phyloP scores from a whole-genome alignment of 2,113 vertebrate species.

The Galeopterus variegatus region DNA sequence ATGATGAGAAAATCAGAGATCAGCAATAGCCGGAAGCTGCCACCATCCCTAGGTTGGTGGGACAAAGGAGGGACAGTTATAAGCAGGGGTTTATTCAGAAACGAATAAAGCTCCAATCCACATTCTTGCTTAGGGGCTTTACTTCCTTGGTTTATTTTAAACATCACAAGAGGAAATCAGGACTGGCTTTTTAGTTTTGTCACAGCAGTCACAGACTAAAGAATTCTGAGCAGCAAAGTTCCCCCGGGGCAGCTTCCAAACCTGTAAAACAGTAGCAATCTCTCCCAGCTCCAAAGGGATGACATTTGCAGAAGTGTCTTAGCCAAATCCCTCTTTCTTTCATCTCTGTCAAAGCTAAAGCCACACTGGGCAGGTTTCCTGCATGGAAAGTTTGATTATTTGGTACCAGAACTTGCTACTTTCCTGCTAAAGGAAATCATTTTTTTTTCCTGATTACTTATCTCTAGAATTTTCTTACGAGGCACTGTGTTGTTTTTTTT shows the following conservation, averaged over 20 bases:
- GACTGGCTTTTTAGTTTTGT: constrained; percentile 40
- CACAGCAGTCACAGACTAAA: neutral
- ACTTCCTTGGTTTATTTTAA: constrained; percentile 71
- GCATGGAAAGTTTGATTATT: constrained; percentile 24
- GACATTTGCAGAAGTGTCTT: neutral
- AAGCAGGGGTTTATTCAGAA: no score
- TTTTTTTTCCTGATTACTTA: neutral
- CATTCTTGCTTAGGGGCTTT: neutral
- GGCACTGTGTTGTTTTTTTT: neutral
- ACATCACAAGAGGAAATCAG: constrained; percentile 64
- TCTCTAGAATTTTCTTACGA: constrained; percentile 41
- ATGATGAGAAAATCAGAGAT: neutral
- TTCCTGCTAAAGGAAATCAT: neutral
- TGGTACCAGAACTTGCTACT: neutral
- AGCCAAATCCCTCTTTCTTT: neutral
- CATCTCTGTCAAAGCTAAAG: constrained; percentile 47
- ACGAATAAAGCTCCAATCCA: neutral
- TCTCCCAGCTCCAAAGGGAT: neutral
- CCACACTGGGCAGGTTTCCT: neutral
- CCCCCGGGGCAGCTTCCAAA: neutral
- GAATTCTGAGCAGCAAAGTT: constrained; percentile 37
- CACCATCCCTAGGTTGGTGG: neutral
- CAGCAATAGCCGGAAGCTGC: neutral
- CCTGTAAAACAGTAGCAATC: neutral
- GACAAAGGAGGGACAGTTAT: no score